These are phyloP conservation scores for Anolis apletophallus DNA, from an alignment of 2,797 vertebrate genomes.

Conservation along the genomic window DNA sequence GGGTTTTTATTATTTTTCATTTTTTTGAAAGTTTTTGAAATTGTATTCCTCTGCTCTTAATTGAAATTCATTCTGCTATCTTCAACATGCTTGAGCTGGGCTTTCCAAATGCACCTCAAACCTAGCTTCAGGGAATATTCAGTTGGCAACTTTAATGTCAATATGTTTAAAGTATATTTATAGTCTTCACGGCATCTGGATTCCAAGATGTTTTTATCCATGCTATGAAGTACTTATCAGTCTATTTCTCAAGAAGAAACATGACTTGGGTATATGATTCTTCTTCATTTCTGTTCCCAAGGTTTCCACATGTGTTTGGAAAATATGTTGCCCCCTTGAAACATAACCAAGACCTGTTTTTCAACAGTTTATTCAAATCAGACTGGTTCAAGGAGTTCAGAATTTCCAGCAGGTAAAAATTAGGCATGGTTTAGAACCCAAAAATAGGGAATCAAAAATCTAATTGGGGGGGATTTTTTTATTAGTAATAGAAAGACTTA, in stretches of 20 bases:
- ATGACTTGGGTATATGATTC: slow-evolving; percentile 7
- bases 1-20: no score
- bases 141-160: slow-evolving; percentile 15
- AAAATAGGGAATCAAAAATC: no score
- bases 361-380: slow-evolving; percentile 7
- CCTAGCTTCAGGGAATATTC: slow-evolving; percentile 9
- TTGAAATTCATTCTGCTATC: background rate
- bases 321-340: slow-evolving; percentile 39
- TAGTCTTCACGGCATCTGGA: slow-evolving; percentile 22
- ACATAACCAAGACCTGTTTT: slow-evolving; percentile 6
- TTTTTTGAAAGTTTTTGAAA: background rate
- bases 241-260: slow-evolving; percentile 4
- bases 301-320: slow-evolving; percentile 22
- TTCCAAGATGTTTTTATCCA: slow-evolving; percentile 1
- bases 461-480: no score
- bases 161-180: slow-evolving; percentile 53
- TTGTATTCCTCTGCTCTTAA: background rate
- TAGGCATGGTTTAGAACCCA: no score
- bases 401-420: background rate
- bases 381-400: slow-evolving; percentile 12
- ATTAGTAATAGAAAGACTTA: no score
- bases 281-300: slow-evolving; percentile 46
- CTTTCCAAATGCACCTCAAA: slow-evolving; percentile 16
- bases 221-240: background rate
- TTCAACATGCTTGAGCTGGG: background rate